Evolutionary conservation across 2,797 vertebrate genomes (phyloP).

Genomic region (Argentina silus): DNA sequence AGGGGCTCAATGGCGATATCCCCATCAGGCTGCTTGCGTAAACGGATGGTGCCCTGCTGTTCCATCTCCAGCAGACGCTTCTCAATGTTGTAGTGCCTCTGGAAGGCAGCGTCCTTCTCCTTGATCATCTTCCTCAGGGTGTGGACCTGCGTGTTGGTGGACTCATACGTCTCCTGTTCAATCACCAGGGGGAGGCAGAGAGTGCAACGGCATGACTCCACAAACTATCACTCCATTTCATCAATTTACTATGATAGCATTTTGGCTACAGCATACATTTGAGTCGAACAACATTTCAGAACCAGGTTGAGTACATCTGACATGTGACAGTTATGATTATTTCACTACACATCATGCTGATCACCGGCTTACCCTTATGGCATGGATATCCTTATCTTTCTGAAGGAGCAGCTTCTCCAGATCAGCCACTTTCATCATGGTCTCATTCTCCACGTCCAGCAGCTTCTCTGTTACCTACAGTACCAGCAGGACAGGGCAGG

Average conservation of each 20-base stretch:
- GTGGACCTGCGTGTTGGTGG: conserved; percentile 90
- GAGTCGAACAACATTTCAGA: conserved; percentile 4
- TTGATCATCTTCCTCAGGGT: conserved; percentile 92
- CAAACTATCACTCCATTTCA: conserved; percentile 62
- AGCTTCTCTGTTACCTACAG: conserved; percentile 93
- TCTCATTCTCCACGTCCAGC: conserved; percentile 96
- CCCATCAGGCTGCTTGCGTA: conserved; percentile 80
- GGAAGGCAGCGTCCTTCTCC: conserved; percentile 94
- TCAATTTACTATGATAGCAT: conserved; percentile 62
- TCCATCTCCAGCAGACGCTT: conserved; percentile 79
- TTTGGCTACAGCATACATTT: conserved; percentile 27
- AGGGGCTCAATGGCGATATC: conserved; percentile 78
- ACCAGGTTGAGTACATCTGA: neutral
- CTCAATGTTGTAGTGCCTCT: conserved; percentile 85
- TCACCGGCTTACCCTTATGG: conserved; percentile 81
- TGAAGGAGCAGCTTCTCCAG: conserved; percentile 93
- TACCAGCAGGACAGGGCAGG: conserved; percentile 10
- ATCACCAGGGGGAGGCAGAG: conserved; percentile 62
- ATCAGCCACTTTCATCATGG: conserved; percentile 96
- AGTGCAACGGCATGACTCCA: conserved; percentile 48
- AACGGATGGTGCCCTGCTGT: conserved; percentile 78
- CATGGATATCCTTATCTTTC: conserved; percentile 90
- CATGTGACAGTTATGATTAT: too few species aligned
- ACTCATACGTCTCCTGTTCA: conserved; percentile 91
- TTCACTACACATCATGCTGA: neutral